These are phyloP conservation scores for Stratiomys singularior DNA, from an alignment of 2,888 invertebrate genomes.

Conservation along the genomic window DNA sequence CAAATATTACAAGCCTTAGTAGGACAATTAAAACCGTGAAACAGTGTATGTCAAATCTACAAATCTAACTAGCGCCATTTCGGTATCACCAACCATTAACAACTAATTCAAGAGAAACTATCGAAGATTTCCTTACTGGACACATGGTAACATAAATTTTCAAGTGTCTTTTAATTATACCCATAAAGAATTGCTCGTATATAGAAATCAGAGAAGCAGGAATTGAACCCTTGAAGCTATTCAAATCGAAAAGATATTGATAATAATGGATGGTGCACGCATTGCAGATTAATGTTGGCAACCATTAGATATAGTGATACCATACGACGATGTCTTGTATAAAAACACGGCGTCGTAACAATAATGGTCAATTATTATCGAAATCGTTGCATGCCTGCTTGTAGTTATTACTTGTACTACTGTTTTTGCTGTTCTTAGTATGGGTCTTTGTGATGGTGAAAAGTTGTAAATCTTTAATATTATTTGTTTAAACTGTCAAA, in stretches of 20 bases:
- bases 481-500: not conserved
- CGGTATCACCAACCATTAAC: no score
- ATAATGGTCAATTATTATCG: conserved; percentile 28
- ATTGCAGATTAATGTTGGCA: conserved; percentile 24
- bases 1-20: no score
- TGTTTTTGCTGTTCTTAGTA: no score
- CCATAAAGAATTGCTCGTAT: conserved; percentile 2
- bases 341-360: no score
- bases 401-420: no score
- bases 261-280: conserved; percentile 42
- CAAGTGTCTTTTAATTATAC: conserved; percentile 20
- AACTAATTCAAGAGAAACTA: no score
- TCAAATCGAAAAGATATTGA: conserved; percentile 26
- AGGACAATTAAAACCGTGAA: no score
- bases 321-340: no score
- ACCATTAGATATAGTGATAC: no score
- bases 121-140: no score
- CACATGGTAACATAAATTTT: not conserved
- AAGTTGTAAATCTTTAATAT: conserved; percentile 3
- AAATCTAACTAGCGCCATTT: no score
- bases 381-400: not conserved
- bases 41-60: no score
- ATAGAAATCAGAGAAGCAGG: not conserved
- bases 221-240: conserved; percentile 35
- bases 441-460: not conserved